Evolutionary conservation across 2,888 invertebrate species (phyloP).

Genomic region (Nasonovia ribisnigri): DNA sequence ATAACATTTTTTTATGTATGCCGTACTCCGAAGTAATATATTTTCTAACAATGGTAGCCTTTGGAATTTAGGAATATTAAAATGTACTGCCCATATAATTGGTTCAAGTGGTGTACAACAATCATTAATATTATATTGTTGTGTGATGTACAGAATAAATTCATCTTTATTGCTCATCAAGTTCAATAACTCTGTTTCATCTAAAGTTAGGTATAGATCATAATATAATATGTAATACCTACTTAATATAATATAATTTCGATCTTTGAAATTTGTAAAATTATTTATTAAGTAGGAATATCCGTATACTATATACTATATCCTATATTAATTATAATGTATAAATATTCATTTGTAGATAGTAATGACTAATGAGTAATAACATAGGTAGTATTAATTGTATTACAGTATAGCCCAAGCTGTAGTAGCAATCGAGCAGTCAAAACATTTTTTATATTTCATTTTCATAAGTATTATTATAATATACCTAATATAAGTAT

Average conservation of each 20-base stretch:
- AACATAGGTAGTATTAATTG: background rate
- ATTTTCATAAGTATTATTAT: too few relatives aligned
- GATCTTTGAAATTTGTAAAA: background rate
- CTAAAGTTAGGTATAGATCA: constrained; percentile 12
- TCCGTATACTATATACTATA: too few relatives aligned
- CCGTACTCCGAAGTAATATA: constrained; percentile 8
- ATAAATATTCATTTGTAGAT: background rate
- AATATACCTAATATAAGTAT: too few relatives aligned
- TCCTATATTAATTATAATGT: background rate
- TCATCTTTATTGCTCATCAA: constrained; percentile 48
- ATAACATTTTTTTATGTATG: constrained; percentile 7
- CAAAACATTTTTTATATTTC: background rate
- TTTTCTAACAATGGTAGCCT: constrained; percentile 41
- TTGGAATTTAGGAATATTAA: constrained; percentile 50
- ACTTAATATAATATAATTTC: background rate
- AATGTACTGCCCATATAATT: constrained; percentile 58
- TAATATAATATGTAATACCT: too few relatives aligned
- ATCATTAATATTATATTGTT: background rate
- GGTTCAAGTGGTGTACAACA: constrained; percentile 11
- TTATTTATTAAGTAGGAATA: background rate
- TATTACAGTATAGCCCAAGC: background rate
- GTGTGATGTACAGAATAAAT: constrained; percentile 40
- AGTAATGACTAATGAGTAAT: too few relatives aligned
- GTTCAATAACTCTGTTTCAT: constrained; percentile 30
- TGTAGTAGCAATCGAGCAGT: background rate